Evolutionary conservation across 2,113 vertebrate genomes (phyloP), one percentile per base, ranked within the genome.

Genomic region (Anthoscopus minutus): DNA sequence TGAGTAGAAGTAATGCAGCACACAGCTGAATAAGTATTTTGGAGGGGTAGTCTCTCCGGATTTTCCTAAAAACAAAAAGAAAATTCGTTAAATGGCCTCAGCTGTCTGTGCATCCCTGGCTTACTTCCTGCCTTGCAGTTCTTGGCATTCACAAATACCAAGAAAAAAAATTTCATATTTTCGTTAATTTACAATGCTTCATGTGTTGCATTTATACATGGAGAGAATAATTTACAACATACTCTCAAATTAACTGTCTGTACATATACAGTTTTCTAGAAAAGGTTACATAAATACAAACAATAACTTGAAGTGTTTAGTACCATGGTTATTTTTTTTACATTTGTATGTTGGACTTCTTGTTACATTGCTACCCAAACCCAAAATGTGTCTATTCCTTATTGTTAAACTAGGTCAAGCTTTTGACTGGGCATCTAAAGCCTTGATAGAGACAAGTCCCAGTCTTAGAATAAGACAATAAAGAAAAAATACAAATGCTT

Each of bases 11-110:
- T 47, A 99, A 97, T 4, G 98, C 98, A 35, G 98, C 56, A 93
- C 99, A 99, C 35, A 99, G 98, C 84, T 99, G 99, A 71, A 99
- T 98, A 72, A 99, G 98, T 92, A 99, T 99, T 98, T 99, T 99
- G 67, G 99, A 98, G 10, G 99, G 99, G 70, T 99, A 99, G 93
- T 99, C 99, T 60, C 98, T 98, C 30, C 99, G 98, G 62, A 99
- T 97, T 97, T 99, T 99, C 69, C 99, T 99, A 88, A 74, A 96
- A 82, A 89, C n/a, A 88, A 80, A 83, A 37, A 60, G 37, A 35
- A 96, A 83, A 88, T 30, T 73, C 13, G 23, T 92, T 89, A 92
- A 60, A 93, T 80, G 6, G 81, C 54, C 66, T 86, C 42, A 76
- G 7, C 17, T 91, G 67, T 70, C 31, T 2, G 4, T 8, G 11